Conservation (phyloP, 2,797 vertebrate species). For the Bothrops alternatus region DNA sequence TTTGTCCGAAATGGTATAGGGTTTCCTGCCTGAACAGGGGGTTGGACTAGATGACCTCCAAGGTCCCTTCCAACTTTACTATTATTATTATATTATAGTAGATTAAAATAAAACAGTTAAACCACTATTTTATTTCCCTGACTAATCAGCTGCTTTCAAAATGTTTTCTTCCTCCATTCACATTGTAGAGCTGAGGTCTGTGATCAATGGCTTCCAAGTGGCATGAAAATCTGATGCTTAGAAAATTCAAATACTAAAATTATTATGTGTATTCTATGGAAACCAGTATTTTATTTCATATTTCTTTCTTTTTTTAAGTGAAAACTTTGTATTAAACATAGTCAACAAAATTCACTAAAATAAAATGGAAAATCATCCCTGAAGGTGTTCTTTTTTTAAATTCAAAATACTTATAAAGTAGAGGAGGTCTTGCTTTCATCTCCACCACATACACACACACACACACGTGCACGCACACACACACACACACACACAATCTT, state of each 20-base stretch:
- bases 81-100: too few species aligned
- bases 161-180: not conserved
- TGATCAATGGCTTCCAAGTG: not conserved
- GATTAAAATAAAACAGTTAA: not conserved
- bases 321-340: not conserved
- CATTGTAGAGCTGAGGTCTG: not conserved
- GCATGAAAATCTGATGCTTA: not conserved
- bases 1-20: too few species aligned
- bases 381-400: not conserved
- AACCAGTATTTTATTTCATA: not conserved
- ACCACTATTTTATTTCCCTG: not conserved
- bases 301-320: not conserved
- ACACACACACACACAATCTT: not conserved
- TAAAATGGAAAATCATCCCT: not conserved
- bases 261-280: not conserved
- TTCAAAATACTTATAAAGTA: not conserved
- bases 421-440: too few species aligned
- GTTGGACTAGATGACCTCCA: too few species aligned
- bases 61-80: too few species aligned
- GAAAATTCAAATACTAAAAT: not conserved
- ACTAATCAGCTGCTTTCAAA: not conserved
- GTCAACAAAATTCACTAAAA: not conserved
- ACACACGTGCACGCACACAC: accelerated
- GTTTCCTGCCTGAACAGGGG: too few species aligned
- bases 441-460: too few species aligned